phyloP scores from a whole-genome alignment of 2,888 invertebrate genomes.

The Belgica antarctica region DNA sequence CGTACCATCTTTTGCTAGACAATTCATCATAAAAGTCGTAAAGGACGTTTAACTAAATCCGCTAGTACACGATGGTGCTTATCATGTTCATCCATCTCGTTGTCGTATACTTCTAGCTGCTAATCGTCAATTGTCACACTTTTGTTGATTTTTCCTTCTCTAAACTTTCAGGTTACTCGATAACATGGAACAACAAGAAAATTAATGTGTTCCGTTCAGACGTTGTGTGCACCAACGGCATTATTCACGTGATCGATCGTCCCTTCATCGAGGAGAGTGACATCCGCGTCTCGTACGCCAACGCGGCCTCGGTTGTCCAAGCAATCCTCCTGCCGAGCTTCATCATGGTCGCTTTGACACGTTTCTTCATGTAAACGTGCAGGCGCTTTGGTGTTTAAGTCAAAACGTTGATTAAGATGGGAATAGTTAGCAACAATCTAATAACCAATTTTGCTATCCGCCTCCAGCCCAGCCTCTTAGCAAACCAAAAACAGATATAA shows the following conservation, averaged over 20 bases:
- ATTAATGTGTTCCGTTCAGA: constrained; percentile 86
- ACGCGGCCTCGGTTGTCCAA: constrained; percentile 48
- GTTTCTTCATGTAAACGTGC: not conserved
- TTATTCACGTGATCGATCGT: constrained; percentile 89
- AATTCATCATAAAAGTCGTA: too few species aligned
- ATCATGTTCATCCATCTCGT: too few species aligned
- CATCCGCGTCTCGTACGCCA: constrained; percentile 63
- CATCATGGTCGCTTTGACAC: constrained; percentile 1
- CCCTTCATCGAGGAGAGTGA: constrained; percentile 83
- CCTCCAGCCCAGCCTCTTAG: not conserved
- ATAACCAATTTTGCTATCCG: constrained; percentile 21
- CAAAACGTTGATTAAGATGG: not conserved
- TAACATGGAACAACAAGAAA: constrained; percentile 81
- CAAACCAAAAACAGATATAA: not conserved
- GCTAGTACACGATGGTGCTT: too few species aligned
- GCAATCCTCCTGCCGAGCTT: constrained; percentile 12
- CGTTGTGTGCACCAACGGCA: constrained; percentile 92
- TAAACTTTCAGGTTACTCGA: constrained; percentile 68
- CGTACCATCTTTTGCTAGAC: too few species aligned
- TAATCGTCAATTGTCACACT: too few species aligned
- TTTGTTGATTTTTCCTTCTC: too few species aligned
- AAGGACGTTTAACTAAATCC: too few species aligned
- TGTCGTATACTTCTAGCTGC: too few species aligned
- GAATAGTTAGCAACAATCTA: constrained; percentile 36
- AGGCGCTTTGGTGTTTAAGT: not conserved